Evolutionary conservation across 2,888 invertebrate species (phyloP).

Genomic region (Bimastos eiseni): DNA sequence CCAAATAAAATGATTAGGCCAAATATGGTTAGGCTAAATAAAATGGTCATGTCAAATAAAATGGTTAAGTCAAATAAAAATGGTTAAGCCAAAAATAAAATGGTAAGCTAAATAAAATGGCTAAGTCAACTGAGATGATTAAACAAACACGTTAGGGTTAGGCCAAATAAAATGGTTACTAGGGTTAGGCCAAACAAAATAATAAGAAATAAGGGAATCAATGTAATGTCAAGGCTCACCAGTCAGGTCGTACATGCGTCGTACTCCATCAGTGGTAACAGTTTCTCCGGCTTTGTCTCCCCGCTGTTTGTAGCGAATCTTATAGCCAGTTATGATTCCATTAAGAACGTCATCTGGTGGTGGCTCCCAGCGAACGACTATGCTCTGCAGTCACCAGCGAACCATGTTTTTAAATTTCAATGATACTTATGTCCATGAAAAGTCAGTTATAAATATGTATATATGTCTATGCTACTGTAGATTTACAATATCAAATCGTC

Average conservation of each 20-base stretch:
- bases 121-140: too few relatives aligned
- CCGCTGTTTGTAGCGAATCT: slow-evolving; percentile 76
- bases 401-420: background rate
- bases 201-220: background rate
- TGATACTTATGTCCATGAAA: too few relatives aligned
- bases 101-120: too few relatives aligned
- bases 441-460: too few relatives aligned
- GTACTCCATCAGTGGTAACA: slow-evolving; percentile 82
- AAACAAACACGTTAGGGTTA: too few relatives aligned
- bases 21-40: too few relatives aligned
- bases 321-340: slow-evolving; percentile 94
- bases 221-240: slow-evolving; percentile 51
- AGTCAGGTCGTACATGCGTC: slow-evolving; percentile 75
- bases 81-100: too few relatives aligned
- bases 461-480: background rate
- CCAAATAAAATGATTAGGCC: too few relatives aligned
- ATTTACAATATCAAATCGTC: background rate
- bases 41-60: too few relatives aligned
- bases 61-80: too few relatives aligned
- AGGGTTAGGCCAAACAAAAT: too few relatives aligned
- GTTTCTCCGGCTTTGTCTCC: slow-evolving; percentile 48
- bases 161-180: too few relatives aligned
- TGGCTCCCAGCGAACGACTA: slow-evolving; percentile 82
- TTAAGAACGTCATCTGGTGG: slow-evolving; percentile 82
- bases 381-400: slow-evolving; percentile 31